These are phyloP conservation scores for Camelus bactrianus DNA, from an alignment of 2,113 vertebrate species.

Conservation along the genomic window DNA sequence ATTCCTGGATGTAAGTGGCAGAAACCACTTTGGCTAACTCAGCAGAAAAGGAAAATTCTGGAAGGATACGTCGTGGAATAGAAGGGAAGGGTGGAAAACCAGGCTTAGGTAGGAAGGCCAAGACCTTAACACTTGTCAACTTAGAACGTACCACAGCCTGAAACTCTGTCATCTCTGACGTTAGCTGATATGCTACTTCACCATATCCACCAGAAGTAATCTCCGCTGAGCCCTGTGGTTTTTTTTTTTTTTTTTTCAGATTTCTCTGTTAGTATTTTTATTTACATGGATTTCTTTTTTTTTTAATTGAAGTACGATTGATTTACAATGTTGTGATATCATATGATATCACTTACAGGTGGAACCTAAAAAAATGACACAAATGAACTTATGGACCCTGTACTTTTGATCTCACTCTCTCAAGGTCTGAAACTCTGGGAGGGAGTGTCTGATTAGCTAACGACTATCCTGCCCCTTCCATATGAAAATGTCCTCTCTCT, in stretches of 20 bases:
- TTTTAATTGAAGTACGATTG: too few relatives aligned
- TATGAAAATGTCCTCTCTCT: not conserved
- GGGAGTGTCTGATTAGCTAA: not conserved
- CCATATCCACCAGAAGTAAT: not conserved
- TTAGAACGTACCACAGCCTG: not conserved
- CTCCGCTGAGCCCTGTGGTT: not conserved
- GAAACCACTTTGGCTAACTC: not conserved
- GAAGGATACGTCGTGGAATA: not conserved
- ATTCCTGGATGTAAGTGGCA: not conserved
- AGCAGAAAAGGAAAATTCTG: not conserved
- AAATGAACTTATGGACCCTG: not conserved
- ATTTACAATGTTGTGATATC: too few relatives aligned
- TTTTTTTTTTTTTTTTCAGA: not conserved
- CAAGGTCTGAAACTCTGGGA: not conserved
- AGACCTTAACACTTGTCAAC: not conserved
- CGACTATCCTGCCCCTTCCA: not conserved
- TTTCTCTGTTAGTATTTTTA: too few relatives aligned
- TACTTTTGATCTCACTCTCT: not conserved
- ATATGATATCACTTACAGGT: too few relatives aligned
- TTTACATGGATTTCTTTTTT: too few relatives aligned
- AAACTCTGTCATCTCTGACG: not conserved
- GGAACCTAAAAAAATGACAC: too few relatives aligned
- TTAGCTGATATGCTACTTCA: not conserved
- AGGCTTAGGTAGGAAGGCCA: not conserved
- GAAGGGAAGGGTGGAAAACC: not conserved